Evolutionary conservation across 2,797 vertebrate species (phyloP).

Genomic region (Gephyroberyx darwinii): DNA sequence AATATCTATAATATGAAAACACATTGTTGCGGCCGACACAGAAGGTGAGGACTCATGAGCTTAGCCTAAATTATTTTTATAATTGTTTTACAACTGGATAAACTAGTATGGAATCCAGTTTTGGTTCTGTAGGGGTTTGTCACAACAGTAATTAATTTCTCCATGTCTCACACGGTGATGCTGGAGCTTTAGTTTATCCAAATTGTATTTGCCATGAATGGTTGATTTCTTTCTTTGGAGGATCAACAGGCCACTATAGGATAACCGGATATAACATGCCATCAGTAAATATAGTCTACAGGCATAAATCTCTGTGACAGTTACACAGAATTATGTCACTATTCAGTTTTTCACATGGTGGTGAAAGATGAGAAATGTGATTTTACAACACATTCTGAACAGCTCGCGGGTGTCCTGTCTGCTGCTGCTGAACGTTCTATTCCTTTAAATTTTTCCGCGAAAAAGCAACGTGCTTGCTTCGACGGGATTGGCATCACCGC

Average conservation of each 20-base stretch:
- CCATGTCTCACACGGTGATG: no score
- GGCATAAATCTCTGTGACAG: no score
- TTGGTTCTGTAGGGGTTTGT: background rate
- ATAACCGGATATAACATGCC: no score
- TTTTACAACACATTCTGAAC: background rate
- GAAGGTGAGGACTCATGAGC: background rate
- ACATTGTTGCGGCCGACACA: background rate
- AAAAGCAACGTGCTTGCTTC: slow-evolving; percentile 72
- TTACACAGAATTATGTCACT: no score
- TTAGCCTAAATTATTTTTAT: no score
- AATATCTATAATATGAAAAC: slow-evolving; percentile 16
- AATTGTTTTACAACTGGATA: background rate
- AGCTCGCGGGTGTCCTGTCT: background rate
- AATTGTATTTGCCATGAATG: no score
- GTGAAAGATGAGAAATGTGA: background rate
- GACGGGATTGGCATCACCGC: slow-evolving; percentile 65
- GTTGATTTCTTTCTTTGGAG: no score
- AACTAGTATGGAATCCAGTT: background rate
- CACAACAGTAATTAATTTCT: background rate
- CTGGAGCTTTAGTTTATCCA: no score
- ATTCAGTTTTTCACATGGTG: background rate
- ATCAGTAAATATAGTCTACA: no score
- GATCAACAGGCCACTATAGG: no score
- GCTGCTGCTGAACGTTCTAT: slow-evolving; percentile 15
- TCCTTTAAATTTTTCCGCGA: slow-evolving; percentile 76